Percentiles rank a stretch among this genome's conserved stretches.
phyloP scores from a whole-genome alignment of 2,888 invertebrate species.

The Synanthedon andrenaeformis region DNA sequence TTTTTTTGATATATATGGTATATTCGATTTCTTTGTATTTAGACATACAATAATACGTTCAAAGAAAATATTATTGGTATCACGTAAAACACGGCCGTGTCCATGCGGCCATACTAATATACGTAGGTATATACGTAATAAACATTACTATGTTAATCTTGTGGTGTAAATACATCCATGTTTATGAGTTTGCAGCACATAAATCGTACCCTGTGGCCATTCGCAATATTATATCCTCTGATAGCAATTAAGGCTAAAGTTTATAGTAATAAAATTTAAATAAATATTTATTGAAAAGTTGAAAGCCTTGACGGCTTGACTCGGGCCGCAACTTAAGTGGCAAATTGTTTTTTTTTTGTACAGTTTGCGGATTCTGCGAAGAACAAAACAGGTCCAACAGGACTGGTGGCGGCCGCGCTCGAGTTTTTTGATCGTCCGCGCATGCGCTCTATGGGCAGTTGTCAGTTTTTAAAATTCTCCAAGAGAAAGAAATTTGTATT shows the following conservation, averaged over 20 bases:
- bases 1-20: no score
- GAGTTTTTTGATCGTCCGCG: constrained; percentile 53
- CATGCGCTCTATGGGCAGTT: constrained; percentile 23
- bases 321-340: constrained; percentile 39
- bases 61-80: no score
- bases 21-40: no score
- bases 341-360: constrained; percentile 52
- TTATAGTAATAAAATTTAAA: neutral
- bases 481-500: neutral
- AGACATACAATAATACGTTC: no score
- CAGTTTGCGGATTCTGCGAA: constrained; percentile 50
- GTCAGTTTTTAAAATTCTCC: constrained; percentile 15
- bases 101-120: no score
- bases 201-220: no score
- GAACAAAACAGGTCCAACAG: constrained; percentile 48
- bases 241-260: neutral
- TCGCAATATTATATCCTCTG: neutral
- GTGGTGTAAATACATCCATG: no score
- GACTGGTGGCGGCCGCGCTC: constrained; percentile 27
- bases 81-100: no score
- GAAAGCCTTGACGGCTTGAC: constrained; percentile 60
- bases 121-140: no score
- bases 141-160: no score
- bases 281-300: constrained; percentile 23
- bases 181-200: no score